Percentiles rank a stretch among this genome's conserved stretches.
Conservation (phyloP, 2,888 invertebrate species). For the Standfussiana lucernea region DNA sequence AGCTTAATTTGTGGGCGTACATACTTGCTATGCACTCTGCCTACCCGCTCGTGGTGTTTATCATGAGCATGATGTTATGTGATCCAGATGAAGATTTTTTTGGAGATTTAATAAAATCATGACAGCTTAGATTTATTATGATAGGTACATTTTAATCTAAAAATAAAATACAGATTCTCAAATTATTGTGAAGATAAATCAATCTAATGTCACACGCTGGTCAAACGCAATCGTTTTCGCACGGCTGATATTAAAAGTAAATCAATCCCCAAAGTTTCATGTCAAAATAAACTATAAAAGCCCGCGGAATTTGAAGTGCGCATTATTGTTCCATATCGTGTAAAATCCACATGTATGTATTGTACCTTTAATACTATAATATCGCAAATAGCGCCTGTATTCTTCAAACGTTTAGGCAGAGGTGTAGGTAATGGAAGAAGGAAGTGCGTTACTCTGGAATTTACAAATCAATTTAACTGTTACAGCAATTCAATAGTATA, state of each 20-base stretch:
- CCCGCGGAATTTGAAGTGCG: not conserved
- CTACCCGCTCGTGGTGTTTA: not conserved
- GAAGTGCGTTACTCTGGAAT: no score
- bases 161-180: not conserved
- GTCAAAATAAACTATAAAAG: not conserved
- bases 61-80: not conserved
- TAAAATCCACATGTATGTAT: not conserved
- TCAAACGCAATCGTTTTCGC: not conserved
- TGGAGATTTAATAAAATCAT: not conserved
- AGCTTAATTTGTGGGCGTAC: not conserved
- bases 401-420: not conserved
- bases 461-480: no score
- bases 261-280: not conserved
- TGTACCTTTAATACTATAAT: not conserved
- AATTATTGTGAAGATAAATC: slow-evolving; percentile 5
- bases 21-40: not conserved
- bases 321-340: not conserved
- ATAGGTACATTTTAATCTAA: not conserved
- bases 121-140: not conserved
- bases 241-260: slow-evolving; percentile 10
- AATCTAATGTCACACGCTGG: not conserved
- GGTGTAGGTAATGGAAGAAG: no score
- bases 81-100: not conserved
- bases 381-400: not conserved
- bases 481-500: no score